Percentiles rank a stretch among this genome's conserved stretches.
These are phyloP conservation scores for Loxodonta africana DNA, from an alignment of 2,113 vertebrate species.

Conservation along the genomic window DNA sequence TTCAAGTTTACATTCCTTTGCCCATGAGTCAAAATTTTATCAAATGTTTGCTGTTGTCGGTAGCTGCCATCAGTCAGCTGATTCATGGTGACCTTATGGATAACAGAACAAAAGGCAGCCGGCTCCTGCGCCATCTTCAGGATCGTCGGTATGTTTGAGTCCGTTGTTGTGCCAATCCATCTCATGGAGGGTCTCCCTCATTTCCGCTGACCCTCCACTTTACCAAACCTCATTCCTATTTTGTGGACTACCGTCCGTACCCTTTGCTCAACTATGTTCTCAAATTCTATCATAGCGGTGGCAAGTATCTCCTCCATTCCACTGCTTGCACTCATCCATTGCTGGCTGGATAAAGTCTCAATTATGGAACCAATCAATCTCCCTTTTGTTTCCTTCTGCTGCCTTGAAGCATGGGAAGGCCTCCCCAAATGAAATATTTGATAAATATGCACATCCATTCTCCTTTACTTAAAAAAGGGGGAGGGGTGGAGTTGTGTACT, in stretches of 20 bases:
- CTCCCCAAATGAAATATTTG: background rate
- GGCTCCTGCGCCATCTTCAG: too few species aligned
- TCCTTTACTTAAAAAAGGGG: background rate
- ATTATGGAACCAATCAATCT: background rate
- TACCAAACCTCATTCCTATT: background rate
- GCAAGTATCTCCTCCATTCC: fast-evolving
- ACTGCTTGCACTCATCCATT: fast-evolving
- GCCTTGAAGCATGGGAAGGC: background rate
- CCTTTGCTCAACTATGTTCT: background rate
- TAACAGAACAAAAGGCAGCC: too few species aligned
- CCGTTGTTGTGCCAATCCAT: too few species aligned
- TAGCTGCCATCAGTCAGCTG: too few species aligned
- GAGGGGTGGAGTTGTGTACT: background rate
- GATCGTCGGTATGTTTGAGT: too few species aligned
- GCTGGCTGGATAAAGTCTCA: background rate
- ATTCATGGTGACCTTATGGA: too few species aligned
- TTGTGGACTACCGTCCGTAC: fast-evolving
- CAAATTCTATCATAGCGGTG: fast-evolving
- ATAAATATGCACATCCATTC: background rate
- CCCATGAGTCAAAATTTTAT: background rate
- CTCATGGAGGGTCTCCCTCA: too few species aligned
- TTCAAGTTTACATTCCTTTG: background rate
- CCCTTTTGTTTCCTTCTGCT: background rate
- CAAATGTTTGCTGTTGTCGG: background rate
- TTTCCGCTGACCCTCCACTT: too few species aligned